These are phyloP conservation scores for Lepidurus packardi DNA, from an alignment of 1,140 invertebrate species.

Conservation along the genomic window DNA sequence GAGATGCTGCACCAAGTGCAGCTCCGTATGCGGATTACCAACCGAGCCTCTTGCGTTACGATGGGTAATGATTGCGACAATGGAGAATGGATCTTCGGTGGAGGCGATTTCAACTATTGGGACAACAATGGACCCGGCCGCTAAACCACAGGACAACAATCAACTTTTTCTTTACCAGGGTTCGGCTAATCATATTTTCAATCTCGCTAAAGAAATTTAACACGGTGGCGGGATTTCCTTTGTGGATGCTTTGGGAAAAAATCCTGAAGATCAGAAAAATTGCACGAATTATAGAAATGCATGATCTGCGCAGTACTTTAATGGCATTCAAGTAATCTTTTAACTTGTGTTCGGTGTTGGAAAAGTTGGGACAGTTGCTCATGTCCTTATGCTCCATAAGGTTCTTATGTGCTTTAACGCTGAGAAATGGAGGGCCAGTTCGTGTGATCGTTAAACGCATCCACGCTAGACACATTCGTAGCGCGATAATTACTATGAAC, in stretches of 20 bases:
- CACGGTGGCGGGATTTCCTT: too few relatives aligned
- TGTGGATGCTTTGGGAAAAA: too few relatives aligned
- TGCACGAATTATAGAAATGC: too few relatives aligned
- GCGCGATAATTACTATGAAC: background rate
- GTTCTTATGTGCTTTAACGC: too few relatives aligned
- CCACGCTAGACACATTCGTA: background rate
- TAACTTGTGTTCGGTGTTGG: too few relatives aligned
- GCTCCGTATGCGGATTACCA: background rate
- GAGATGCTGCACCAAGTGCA: background rate
- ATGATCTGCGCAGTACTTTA: too few relatives aligned
- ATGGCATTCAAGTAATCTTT: too few relatives aligned
- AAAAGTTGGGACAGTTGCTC: too few relatives aligned
- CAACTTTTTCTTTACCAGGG: background rate
- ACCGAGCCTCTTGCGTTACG: background rate
- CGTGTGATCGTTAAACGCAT: background rate
- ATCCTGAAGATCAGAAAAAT: too few relatives aligned
- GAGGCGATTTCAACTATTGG: background rate
- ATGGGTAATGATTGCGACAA: background rate
- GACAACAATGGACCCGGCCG: conserved; percentile 16
- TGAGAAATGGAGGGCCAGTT: background rate
- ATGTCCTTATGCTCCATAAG: too few relatives aligned
- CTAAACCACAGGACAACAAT: background rate
- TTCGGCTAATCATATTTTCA: background rate
- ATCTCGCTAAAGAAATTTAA: too few relatives aligned
- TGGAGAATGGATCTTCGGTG: background rate